Percentiles rank a stretch among this genome's conserved stretches.
phyloP scores from a whole-genome alignment of 1,140 invertebrate genomes.

The Penaeus indicus region DNA sequence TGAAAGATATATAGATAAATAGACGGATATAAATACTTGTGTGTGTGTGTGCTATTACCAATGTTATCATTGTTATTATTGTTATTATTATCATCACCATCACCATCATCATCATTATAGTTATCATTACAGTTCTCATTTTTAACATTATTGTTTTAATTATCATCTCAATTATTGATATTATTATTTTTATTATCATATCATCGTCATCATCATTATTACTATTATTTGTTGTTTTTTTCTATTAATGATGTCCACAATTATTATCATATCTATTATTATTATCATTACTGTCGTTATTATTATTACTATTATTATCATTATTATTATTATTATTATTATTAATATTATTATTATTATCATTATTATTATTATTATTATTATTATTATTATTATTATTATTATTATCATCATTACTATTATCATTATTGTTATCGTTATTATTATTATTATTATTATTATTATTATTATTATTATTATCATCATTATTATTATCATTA shows the following conservation, averaged over 20 bases:
- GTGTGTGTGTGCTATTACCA: not conserved
- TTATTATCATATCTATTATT: not conserved
- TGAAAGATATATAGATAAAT: not conserved
- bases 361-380: too few relatives aligned
- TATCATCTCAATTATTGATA: too few relatives aligned
- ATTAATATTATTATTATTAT: not conserved
- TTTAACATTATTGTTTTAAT: not conserved
- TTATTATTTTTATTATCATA: too few relatives aligned
- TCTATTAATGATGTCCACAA: too few relatives aligned
- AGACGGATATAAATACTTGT: not conserved
- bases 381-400: too few relatives aligned
- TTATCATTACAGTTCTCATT: not conserved
- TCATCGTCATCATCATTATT: too few relatives aligned
- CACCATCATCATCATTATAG: not conserved
- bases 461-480: too few relatives aligned
- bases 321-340: slow-evolving; percentile 6
- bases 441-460: too few relatives aligned
- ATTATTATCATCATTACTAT: too few relatives aligned
- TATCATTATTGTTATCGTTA: too few relatives aligned
- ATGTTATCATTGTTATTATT: not conserved
- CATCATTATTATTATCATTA: too few relatives aligned
- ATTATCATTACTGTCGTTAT: not conserved
- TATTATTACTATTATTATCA: not conserved
- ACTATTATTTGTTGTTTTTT: too few relatives aligned
- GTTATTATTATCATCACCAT: not conserved